Evolutionary conservation across 2,113 vertebrate species (phyloP), one percentile per base, ranked within the genome.

Genomic region (Mungos mungo): DNA sequence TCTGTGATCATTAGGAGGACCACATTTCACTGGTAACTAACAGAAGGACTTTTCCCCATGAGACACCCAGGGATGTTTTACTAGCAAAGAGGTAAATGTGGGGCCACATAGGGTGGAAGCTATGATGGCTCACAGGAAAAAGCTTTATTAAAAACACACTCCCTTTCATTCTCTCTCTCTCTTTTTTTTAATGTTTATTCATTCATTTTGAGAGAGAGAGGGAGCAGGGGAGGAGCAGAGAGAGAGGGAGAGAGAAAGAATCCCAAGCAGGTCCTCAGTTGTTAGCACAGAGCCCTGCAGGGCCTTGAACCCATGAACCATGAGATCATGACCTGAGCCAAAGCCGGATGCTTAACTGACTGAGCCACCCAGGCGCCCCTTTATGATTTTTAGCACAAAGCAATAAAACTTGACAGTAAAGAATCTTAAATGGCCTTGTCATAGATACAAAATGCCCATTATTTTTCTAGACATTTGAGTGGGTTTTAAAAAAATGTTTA

Each of bases 341-440:
- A 41, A 41, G 41, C 41, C 4, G 41, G 41, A 41, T 5, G 41
- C 41, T 41, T 41, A 41, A 41, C 41, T 6, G 41, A 41, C 41
- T 41, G 41, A 41, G 41, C 41, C 41, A 41, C 41, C 41, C 41
- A 41, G 41, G 41, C 5, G 41, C 41, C 41, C 41, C 41, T 93
- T 47, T 77, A 21, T 23, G 54, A 47, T 84, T 88, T 65, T n/a
- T 95, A 76, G n/a, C 50, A 69, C n/a, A 80, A 47, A 93, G 31
- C 63, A 76, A 16, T 90, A 63, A 74, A 92, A 68, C 25, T 77
- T 90, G 74, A 65, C 57, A 85, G 2, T 85, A 76, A 65, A 66
- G 77, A 76, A 57, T 95, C 54, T 82, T 84, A 16, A 94, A 19
- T 93, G 65, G 27, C 41, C 80, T 91, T 96, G 86, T 88, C 65